phyloP scores from a whole-genome alignment of 2,888 invertebrate genomes.

The Poecilus cupreus region DNA sequence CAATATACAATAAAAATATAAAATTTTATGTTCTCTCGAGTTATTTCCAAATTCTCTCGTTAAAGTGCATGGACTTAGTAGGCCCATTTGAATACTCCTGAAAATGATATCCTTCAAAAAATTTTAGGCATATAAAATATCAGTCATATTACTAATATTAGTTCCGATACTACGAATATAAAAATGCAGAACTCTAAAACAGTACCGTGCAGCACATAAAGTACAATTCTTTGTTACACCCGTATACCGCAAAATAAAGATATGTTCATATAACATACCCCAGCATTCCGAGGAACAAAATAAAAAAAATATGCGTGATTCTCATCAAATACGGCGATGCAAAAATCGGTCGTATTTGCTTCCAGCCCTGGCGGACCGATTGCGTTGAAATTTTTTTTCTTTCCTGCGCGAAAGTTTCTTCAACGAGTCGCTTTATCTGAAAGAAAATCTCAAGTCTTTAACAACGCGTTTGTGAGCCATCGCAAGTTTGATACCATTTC shows the following conservation, averaged over 20 bases:
- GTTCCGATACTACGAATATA: no score
- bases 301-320: conserved; percentile 78
- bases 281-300: conserved; percentile 80
- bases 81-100: no score
- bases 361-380: conserved; percentile 64
- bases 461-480: not conserved
- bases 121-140: no score
- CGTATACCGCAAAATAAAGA: not conserved
- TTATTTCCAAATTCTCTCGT: no score
- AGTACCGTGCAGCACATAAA: not conserved
- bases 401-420: conserved; percentile 66
- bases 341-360: conserved; percentile 81
- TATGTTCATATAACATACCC: conserved; percentile 75
- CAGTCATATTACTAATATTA: no score
- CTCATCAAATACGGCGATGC: conserved; percentile 77
- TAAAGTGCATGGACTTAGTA: no score
- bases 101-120: no score
- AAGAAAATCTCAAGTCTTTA: conserved; percentile 53
- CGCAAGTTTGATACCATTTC: not conserved
- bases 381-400: conserved; percentile 70
- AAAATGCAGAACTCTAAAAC: no score
- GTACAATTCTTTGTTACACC: not conserved
- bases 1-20: no score
- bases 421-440: conserved; percentile 70
- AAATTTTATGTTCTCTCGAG: no score